Evolutionary conservation across 2,797 vertebrate genomes (phyloP), one percentile per base, ranked within the genome.

Genomic region (Anguilla pacifica): DNA sequence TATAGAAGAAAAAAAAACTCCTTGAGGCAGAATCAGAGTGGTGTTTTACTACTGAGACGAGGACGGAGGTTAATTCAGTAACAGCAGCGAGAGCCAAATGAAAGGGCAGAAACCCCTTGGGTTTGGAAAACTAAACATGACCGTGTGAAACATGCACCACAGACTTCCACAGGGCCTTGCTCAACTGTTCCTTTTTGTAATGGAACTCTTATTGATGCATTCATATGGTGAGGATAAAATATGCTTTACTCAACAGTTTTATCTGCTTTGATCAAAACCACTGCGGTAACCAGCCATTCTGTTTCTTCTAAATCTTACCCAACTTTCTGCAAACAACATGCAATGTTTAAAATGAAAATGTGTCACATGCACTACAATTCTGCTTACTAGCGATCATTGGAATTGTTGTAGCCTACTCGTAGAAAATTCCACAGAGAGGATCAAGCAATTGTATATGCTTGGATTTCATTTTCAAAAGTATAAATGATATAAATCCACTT

Each of bases 1-100:
- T 81, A 46, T 81, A 28, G 70, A 5, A 53, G 7, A 53, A 9
- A 53, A 25, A 77, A 77, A 77, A 31, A 77, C 31, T 81, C 77
- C 77, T 6, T 6, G 77, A 49, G 77, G 77, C n/a, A 25, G 77
- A 43, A 49, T 81, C 77, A 19, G 43, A 81, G 43, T 81, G 77
- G 77, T 39, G 19, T 49, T 43, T 49, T 17, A 22, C 77, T 81
- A 22, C 35, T 19, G 77, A 46, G 77, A 81, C 39, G 1, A 39
- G 77, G 43, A 46, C 43, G 46, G 22, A 81, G 22, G 77, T 81
- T 46, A 81, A 81, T 81, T 81, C 77, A 81, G 39, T 46, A 49
- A 46, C 46, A 39, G 43, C 72, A 81, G 39, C 19, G 43, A 81
- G 43, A 19, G 77, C 39, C 43, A 22, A 39, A 81, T 43, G 17